Conservation (phyloP, 2,888 invertebrate species). For the Masnerella sp. region DNA sequence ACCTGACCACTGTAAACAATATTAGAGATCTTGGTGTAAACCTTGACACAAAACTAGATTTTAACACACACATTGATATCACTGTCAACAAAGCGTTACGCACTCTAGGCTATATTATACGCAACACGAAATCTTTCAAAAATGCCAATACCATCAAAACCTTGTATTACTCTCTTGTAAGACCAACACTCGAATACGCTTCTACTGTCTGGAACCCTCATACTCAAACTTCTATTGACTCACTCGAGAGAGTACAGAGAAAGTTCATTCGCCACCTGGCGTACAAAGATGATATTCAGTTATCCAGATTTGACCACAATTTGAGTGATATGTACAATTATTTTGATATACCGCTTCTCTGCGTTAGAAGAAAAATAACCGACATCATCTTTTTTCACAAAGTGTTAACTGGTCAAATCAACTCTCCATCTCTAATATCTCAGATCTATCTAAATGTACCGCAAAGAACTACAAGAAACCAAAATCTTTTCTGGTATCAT, state of each 20-base stretch:
- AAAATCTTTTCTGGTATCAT: neutral
- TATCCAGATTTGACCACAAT: too few relatives aligned
- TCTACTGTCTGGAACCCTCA: neutral
- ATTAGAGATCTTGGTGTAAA: slow-evolving; percentile 18
- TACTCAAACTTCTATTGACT: neutral
- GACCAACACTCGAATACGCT: neutral
- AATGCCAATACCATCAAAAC: too few relatives aligned
- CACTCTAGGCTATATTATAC: neutral
- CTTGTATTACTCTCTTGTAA: neutral
- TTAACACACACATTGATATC: neutral
- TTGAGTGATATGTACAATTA: too few relatives aligned
- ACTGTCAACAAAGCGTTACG: neutral
- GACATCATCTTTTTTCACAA: too few relatives aligned
- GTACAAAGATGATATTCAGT: too few relatives aligned
- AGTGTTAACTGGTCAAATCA: too few relatives aligned
- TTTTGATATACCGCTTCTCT: too few relatives aligned
- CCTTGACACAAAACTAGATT: neutral
- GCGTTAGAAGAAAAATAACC: too few relatives aligned
- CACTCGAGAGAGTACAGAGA: neutral
- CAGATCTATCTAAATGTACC: neutral
- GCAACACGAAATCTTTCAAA: neutral
- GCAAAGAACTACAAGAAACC: too few relatives aligned
- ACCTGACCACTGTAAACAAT: neutral
- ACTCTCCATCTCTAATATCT: too few relatives aligned
- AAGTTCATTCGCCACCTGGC: neutral